phyloP scores from a whole-genome alignment of 2,113 vertebrate species.

The Dascyllus trimaculatus region DNA sequence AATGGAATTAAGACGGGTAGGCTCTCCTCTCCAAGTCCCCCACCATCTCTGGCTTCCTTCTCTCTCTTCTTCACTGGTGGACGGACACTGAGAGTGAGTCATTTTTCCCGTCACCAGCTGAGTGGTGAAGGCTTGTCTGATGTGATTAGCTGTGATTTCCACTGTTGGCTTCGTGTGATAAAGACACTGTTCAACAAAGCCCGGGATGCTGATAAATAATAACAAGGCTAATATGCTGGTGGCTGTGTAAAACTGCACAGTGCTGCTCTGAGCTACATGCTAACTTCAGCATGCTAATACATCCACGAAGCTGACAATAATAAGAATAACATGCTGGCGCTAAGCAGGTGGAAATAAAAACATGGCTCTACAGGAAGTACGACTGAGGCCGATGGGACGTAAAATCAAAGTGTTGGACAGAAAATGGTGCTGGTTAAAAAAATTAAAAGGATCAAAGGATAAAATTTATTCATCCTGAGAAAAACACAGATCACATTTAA shows the following conservation, averaged over 20 bases:
- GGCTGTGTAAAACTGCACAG: conserved; percentile 6
- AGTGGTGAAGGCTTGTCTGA: conserved; percentile 62
- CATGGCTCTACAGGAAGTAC: no score
- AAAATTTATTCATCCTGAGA: no score
- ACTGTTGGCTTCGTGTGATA: conserved; percentile 66
- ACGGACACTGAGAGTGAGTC: neutral
- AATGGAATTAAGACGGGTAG: conserved; percentile 78
- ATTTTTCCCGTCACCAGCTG: conserved; percentile 28
- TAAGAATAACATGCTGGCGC: neutral
- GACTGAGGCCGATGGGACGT: no score
- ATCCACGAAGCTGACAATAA: neutral
- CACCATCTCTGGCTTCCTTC: conserved; percentile 37
- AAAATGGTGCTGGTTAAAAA: neutral
- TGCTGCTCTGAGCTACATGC: neutral
- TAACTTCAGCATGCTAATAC: neutral
- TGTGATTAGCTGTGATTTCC: conserved; percentile 71
- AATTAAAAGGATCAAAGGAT: neutral
- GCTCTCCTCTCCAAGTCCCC: conserved; percentile 30
- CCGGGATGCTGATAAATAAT: conserved; percentile 7
- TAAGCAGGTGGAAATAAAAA: neutral
- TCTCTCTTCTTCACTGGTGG: conserved; percentile 11
- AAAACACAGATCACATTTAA: neutral
- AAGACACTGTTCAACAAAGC: conserved; percentile 68
- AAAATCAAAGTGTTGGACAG: no score
- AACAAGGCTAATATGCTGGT: neutral